Base-by-base conservation (phyloP, 1,140 invertebrate genomes). In the Neocloeon triangulifer region DNA sequence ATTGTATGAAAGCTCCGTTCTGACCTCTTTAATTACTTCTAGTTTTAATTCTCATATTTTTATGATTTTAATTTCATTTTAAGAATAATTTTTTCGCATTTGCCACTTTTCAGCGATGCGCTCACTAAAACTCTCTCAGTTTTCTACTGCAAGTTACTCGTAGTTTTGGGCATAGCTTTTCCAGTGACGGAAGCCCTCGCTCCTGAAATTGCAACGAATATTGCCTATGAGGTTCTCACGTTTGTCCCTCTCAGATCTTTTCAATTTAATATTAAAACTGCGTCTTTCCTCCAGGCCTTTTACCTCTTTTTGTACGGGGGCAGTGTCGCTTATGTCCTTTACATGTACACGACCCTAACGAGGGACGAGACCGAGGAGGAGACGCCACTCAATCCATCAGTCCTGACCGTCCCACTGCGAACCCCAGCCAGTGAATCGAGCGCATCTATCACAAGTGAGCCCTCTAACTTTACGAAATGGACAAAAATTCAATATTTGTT, bases 281-380 rank as follows among this genome's bases (percentile, higher is more conserved):
- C 15, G 27, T 29, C 7, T 8, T 13, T 5, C 14, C 14, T 16
- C 10, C 46, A 66, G 63, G 52, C 51, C 1, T 66, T 63, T 37
- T 65, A 63, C 37, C 44, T 66, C 4, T 66, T 60, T 41, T 49
- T 66, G 39, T 66, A 64, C 38, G 42, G 50, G 4, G 47, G 52
- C 7, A 59, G 58, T 38, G 51, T 66, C 8, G 19, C 58, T 2
- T 67, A 64, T 42, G 47, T 66, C 6, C 40, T 59, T 16, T 66
- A 63, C 39, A 53, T 61, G 1, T 62, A 38, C 25, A 30, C 19
- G 3, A 22, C 27, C 3, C 18, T 31, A 5, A 14, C 32, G 34
- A 36, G 28, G 19, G 23, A 27, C 6, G 19, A 32, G 4, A 15
- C 28, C 4, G 23, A 26, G 10, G n/a, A 18, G 13, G 14, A n/a